These are phyloP conservation scores for Uloborus diversus DNA, from an alignment of 1,140 invertebrate genomes.

Conservation along the genomic window DNA sequence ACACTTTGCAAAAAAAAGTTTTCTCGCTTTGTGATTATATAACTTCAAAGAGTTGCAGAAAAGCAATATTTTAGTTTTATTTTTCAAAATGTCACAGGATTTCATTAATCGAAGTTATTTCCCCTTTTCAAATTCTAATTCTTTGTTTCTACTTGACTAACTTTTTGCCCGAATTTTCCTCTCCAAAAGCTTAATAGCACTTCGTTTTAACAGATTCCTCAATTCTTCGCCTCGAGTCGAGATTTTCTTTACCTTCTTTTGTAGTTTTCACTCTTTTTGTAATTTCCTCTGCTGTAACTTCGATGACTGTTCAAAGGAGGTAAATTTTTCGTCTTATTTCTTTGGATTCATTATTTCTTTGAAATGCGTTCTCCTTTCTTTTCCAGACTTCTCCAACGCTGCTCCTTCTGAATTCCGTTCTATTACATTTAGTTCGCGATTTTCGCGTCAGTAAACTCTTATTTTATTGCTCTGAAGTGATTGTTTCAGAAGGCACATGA, in stretches of 20 bases:
- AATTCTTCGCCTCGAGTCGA: not conserved
- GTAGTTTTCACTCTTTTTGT: constrained; percentile 18
- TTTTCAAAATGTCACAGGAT: no score
- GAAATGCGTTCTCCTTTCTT: constrained; percentile 27
- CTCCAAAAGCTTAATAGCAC: constrained; percentile 6
- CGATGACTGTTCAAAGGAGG: not conserved
- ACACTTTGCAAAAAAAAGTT: no score
- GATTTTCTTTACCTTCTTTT: constrained; percentile 13
- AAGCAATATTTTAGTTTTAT: no score
- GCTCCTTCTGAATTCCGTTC: constrained; percentile 46
- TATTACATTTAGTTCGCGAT: constrained; percentile 54
- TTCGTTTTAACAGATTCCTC: constrained; percentile 5
- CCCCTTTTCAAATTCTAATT: constrained; percentile 10
- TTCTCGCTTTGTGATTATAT: no score
- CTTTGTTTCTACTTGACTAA: not conserved
- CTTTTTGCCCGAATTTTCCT: constrained; percentile 12
- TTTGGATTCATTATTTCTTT: constrained; percentile 46
- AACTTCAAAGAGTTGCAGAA: no score
- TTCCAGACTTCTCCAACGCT: not conserved
- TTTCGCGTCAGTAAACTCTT: constrained; percentile 51
- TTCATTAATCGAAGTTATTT: constrained; percentile 44
- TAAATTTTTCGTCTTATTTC: constrained; percentile 28
- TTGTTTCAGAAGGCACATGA: constrained; percentile 38
- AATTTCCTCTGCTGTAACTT: constrained; percentile 36
- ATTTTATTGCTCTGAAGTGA: constrained; percentile 55